A percentile compares a stretch with the other conserved stretches of the same genome.
Conservation (phyloP, 2,888 invertebrate genomes). For the Caenorhabditis sp. region DNA sequence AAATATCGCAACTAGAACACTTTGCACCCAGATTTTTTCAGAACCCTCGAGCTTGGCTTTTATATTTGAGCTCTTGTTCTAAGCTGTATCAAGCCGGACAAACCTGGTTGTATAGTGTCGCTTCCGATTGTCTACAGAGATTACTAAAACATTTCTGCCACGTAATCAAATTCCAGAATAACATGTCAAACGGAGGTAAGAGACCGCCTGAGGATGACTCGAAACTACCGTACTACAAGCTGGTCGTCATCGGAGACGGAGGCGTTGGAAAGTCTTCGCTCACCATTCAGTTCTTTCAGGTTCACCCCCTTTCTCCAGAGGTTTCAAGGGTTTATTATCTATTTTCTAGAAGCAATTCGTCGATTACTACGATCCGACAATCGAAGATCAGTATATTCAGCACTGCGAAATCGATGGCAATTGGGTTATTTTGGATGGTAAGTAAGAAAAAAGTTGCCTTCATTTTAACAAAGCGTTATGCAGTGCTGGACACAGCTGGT, state of each 20-base stretch:
- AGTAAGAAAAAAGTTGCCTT: too few species aligned
- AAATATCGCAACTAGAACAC: too few species aligned
- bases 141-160: too few species aligned
- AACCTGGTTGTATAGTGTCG: too few species aligned
- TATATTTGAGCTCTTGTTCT: too few species aligned
- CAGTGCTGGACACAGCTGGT: slow-evolving; percentile 93
- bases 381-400: slow-evolving; percentile 94
- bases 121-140: too few species aligned
- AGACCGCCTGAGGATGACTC: slow-evolving; percentile 75
- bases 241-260: slow-evolving; percentile 75
- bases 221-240: slow-evolving; percentile 73
- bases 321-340: neutral
- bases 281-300: slow-evolving; percentile 95
- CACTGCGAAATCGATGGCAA: slow-evolving; percentile 93
- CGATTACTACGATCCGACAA: slow-evolving; percentile 95
- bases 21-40: too few species aligned
- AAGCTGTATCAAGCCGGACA: too few species aligned
- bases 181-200: slow-evolving; percentile 54
- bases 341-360: slow-evolving; percentile 86
- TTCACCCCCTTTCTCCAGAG: slow-evolving; percentile 9
- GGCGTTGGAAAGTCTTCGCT: slow-evolving; percentile 88
- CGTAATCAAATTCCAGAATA: too few species aligned
- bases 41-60: too few species aligned
- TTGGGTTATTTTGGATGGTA: slow-evolving; percentile 82
- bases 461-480: too few species aligned